Evolutionary conservation across 2,797 vertebrate species (phyloP).

Genomic region (Girardinus metallicus): DNA sequence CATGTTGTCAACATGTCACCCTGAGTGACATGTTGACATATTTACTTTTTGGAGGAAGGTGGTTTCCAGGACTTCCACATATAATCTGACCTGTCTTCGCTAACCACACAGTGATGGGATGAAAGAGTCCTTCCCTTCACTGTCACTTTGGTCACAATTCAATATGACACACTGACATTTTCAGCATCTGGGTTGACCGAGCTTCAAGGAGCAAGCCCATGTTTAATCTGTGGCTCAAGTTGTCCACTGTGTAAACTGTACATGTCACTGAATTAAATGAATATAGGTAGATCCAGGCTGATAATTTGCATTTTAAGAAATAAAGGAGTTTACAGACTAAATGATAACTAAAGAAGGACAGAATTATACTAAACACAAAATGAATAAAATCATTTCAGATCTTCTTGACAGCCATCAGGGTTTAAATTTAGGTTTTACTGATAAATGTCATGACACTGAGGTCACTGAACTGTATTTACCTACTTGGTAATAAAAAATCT

Average conservation of each 20-base stretch:
- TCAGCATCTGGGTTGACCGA: not conserved
- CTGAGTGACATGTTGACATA: slow-evolving; percentile 38
- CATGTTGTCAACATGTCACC: too few species aligned
- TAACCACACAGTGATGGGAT: slow-evolving; percentile 10
- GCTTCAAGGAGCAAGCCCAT: slow-evolving; percentile 11
- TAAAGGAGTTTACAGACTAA: not conserved
- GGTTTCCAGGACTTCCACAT: slow-evolving; percentile 23
- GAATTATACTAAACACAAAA: not conserved
- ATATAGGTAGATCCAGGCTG: not conserved
- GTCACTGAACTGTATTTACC: not conserved
- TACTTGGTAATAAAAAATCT: not conserved
- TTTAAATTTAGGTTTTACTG: not conserved
- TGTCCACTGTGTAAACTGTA: not conserved
- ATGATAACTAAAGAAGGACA: not conserved
- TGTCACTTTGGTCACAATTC: slow-evolving; percentile 17
- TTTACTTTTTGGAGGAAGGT: slow-evolving; percentile 35
- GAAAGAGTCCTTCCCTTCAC: slow-evolving; percentile 24
- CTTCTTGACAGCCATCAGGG: not conserved
- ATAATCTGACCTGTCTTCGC: slow-evolving; percentile 12
- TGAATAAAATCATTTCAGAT: not conserved
- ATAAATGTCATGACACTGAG: not conserved
- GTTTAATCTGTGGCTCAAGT: slow-evolving; percentile 12
- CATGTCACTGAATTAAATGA: not conserved
- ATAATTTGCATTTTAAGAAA: not conserved
- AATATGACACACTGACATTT: slow-evolving; percentile 33